Conservation (phyloP, 2,113 vertebrate genomes). For the Psophia crepitans region DNA sequence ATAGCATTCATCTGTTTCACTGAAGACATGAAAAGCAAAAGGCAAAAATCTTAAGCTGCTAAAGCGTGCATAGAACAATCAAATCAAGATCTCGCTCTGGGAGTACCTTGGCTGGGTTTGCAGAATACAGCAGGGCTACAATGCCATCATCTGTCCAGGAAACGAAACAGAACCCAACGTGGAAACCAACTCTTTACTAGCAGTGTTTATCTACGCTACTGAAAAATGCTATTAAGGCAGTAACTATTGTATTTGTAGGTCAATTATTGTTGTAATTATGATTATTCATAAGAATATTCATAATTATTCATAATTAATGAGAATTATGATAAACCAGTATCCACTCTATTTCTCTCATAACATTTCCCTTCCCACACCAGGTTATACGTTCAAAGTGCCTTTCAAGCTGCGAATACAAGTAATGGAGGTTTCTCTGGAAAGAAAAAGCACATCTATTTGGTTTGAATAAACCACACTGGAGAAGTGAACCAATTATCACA, state of each 20-base stretch:
- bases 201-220: neutral
- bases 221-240: neutral
- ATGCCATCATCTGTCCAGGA: slow-evolving; percentile 74
- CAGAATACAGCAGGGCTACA: slow-evolving; percentile 32
- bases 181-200: neutral
- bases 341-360: neutral
- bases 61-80: slow-evolving; percentile 30
- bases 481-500: neutral
- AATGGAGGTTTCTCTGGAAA: neutral
- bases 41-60: slow-evolving; percentile 44
- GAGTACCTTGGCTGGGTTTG: slow-evolving; percentile 28
- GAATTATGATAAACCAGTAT: neutral
- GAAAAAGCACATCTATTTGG: neutral
- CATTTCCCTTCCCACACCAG: neutral
- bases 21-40: slow-evolving; percentile 61
- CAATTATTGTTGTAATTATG: neutral
- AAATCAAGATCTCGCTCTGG: slow-evolving; percentile 21
- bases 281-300: too few relatives aligned
- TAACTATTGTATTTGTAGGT: neutral
- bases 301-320: too few relatives aligned
- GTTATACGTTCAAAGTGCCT: neutral
- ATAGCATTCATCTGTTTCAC: slow-evolving; percentile 62
- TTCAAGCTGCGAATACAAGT: neutral
- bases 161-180: slow-evolving; percentile 9
- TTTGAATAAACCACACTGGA: neutral